Conservation (phyloP, 2,113 vertebrate species). For the Mystacornis crossleyi region DNA sequence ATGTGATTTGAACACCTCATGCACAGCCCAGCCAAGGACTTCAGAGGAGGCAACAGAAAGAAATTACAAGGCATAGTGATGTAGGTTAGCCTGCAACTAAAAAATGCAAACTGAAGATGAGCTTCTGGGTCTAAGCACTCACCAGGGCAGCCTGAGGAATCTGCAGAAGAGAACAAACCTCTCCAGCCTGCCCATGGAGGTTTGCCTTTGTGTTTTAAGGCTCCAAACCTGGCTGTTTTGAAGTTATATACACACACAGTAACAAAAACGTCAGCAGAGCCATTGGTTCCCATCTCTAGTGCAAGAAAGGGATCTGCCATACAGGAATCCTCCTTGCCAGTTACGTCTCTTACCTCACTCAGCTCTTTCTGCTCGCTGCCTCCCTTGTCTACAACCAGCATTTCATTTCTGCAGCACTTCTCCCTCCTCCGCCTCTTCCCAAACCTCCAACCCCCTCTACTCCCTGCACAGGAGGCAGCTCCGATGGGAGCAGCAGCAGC, state of each 20-base stretch:
- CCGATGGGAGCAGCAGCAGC: not conserved
- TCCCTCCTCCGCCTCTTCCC: not conserved
- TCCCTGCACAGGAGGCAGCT: not conserved
- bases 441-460: not conserved
- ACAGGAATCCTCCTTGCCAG: not conserved
- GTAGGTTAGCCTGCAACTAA: not conserved
- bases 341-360: not conserved
- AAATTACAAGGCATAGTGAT: not conserved
- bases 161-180: not conserved
- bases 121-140: not conserved
- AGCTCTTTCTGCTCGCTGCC: not conserved
- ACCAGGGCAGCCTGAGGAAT: not conserved
- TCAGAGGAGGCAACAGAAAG: not conserved
- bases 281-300: rapidly evolving
- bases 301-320: not conserved
- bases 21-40: not conserved
- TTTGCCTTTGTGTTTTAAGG: not conserved
- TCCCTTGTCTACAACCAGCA: not conserved
- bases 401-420: not conserved
- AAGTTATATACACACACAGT: rapidly evolving
- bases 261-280: not conserved
- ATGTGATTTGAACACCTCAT: not conserved
- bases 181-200: not conserved
- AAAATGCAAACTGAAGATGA: not conserved
- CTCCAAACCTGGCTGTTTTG: not conserved